Base-by-base conservation (phyloP, 2,797 vertebrate genomes). In the Odontamblyopus lacepedii region DNA sequence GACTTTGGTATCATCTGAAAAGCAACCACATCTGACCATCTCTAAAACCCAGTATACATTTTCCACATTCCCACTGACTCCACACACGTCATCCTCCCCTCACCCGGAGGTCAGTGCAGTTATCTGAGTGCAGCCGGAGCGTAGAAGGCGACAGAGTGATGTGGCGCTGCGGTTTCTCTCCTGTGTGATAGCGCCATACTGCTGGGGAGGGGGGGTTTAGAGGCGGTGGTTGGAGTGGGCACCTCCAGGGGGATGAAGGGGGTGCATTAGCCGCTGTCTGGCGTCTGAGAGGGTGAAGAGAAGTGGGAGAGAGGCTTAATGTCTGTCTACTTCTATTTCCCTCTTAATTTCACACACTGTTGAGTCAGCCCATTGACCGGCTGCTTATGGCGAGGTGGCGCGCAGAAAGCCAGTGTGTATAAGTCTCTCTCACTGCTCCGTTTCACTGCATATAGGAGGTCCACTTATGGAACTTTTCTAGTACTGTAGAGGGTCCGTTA, bases 341-440 rank as follows among this genome's bases (percentile, higher is more conserved):
- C 85, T 90, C 92, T 92, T 93, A 90, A 94, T 94, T 94, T 94
- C 92, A 93, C 90, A 93, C 91, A 87, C 92, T 91, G 91, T 92
- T 94, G 92, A 91, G 83, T 92, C 91, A 87, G 89, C 86, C 91
- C 83, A 87, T 90, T 90, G 89, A 90, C 88, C 89, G 91, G 87
- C 90, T 91, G 89, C 90, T 92, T 86, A 87, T 89, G 89, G 89
- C 81, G 88, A 88, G 79, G 84, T 87, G 87, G 85, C 84, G 65
- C 72, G 86, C 81, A 83, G 85, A 84, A 76, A 82, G 86, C 78
- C 80, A 71, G 84, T 66, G 79, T 48, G 44, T 48, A 48, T 82
- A 87, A 89, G 84, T 89, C 89, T 83, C 77, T 82, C 85, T 83
- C 73, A 3, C 87, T 77, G 85, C 83, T 91, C 83, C 79, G 88